Conservation (phyloP, 2,888 invertebrate genomes). For the Drosophila mulleri region DNA sequence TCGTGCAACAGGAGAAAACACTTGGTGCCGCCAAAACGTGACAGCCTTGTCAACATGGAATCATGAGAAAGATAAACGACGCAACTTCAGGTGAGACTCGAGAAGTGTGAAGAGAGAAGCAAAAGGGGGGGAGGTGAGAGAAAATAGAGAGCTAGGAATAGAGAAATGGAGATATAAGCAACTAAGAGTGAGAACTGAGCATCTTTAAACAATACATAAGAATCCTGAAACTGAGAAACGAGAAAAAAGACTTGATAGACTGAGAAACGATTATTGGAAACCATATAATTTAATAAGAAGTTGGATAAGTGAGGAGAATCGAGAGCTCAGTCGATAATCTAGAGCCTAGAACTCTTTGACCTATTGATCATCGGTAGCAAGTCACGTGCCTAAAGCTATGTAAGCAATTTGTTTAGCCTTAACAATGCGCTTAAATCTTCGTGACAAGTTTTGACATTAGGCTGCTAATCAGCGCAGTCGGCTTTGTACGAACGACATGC, state of each 20-base stretch:
- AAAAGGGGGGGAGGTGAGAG: background rate
- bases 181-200: too few relatives aligned
- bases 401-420: constrained; percentile 19
- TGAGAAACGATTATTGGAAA: background rate
- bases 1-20: constrained; percentile 61
- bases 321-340: background rate
- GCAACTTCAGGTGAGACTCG: background rate
- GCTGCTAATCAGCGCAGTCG: constrained; percentile 34
- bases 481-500: constrained; percentile 30
- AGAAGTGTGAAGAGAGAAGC: background rate
- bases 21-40: constrained; percentile 62
- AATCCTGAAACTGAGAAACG: background rate
- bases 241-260: background rate
- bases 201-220: background rate
- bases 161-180: too few relatives aligned
- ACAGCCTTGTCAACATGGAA: constrained; percentile 59
- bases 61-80: constrained; percentile 35
- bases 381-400: constrained; percentile 53
- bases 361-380: constrained; percentile 10
- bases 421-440: constrained; percentile 20
- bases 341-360: background rate
- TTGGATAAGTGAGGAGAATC: too few relatives aligned
- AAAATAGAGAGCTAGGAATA: background rate
- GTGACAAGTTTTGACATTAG: constrained; percentile 23
- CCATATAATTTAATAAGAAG: background rate